Evolutionary conservation across 2,113 vertebrate genomes (phyloP).

Genomic region (Myotis davidii): DNA sequence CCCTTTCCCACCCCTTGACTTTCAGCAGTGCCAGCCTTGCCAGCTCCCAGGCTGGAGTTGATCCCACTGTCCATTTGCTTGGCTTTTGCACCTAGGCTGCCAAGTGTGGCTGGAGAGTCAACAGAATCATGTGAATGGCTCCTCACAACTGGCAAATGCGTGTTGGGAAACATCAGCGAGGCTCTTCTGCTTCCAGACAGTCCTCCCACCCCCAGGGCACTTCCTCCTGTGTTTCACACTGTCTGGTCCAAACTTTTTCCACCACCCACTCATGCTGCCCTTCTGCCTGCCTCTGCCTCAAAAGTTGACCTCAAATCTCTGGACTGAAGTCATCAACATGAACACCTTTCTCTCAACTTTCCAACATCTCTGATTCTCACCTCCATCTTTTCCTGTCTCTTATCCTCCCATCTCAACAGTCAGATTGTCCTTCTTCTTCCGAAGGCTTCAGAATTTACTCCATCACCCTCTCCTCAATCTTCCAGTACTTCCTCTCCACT

Average conservation of each 20-base stretch:
- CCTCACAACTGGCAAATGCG: neutral
- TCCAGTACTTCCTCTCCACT: neutral
- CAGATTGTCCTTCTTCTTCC: neutral
- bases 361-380: neutral
- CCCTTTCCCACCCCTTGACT: constrained; percentile 49
- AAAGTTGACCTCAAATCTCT: neutral
- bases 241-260: neutral
- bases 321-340: neutral
- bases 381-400: neutral
- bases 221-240: neutral
- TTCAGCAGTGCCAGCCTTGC: constrained; percentile 33
- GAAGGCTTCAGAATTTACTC: neutral
- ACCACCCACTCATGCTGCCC: too few relatives aligned
- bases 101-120: constrained; percentile 37
- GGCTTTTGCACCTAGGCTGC: constrained; percentile 47
- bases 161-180: neutral
- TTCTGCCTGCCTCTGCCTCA: neutral
- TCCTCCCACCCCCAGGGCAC: neutral
- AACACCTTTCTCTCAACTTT: neutral
- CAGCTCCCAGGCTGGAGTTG: neutral
- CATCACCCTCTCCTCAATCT: neutral
- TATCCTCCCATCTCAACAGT: neutral
- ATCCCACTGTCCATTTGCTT: constrained; percentile 65
- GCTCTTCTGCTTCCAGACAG: neutral
- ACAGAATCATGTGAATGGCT: neutral